Evolutionary conservation across 2,888 invertebrate genomes (phyloP).

Genomic region (Drosophila kokeensis): DNA sequence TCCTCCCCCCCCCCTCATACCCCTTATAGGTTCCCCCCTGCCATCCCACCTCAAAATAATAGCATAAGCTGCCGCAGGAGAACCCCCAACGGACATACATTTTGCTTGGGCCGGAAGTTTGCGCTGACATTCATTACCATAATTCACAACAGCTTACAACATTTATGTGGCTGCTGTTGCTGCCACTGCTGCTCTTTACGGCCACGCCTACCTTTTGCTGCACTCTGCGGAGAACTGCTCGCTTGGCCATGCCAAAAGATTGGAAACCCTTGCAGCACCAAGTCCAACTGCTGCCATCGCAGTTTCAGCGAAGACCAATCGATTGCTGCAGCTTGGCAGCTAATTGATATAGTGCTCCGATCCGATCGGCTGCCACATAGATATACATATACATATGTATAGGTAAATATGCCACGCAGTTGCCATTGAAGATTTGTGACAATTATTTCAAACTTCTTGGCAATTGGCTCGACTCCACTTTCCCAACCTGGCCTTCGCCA

Average conservation of each 20-base stretch:
- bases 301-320: neutral
- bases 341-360: neutral
- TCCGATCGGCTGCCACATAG: neutral
- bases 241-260: neutral
- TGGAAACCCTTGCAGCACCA: neutral
- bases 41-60: slow-evolving; percentile 23
- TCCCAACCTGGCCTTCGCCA: neutral
- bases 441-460: slow-evolving; percentile 72
- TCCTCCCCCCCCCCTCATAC: rapidly evolving
- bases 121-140: slow-evolving; percentile 79
- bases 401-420: neutral
- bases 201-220: slow-evolving; percentile 29
- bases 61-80: slow-evolving; percentile 25
- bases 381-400: too few species aligned
- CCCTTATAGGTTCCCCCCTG: neutral
- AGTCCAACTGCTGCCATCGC: neutral
- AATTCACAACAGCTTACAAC: slow-evolving; percentile 79
- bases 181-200: slow-evolving; percentile 15
- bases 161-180: slow-evolving; percentile 71
- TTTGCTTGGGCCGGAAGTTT: slow-evolving; percentile 65
- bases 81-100: slow-evolving; percentile 23
- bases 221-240: neutral
- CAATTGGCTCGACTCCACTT: slow-evolving; percentile 36
- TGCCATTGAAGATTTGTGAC: slow-evolving; percentile 66
- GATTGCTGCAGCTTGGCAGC: neutral